Conservation (phyloP, 1,140 invertebrate genomes). For the Eumaeus atala region DNA sequence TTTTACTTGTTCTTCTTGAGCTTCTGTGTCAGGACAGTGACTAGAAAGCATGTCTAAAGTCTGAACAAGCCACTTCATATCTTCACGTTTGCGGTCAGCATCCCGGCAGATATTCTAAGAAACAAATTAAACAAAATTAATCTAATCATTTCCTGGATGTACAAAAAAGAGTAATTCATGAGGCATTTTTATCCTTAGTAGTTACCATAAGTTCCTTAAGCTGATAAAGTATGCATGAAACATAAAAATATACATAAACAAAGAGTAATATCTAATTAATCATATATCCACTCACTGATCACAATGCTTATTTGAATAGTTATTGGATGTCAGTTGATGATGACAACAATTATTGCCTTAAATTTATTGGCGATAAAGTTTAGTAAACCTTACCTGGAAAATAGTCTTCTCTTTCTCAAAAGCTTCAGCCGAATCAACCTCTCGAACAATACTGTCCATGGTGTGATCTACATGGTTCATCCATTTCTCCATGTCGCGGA, state of each 20-base stretch:
- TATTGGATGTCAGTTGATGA: too few species aligned
- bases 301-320: too few species aligned
- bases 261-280: too few species aligned
- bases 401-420: slow-evolving; percentile 91
- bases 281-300: too few species aligned
- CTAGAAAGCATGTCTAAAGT: slow-evolving; percentile 89
- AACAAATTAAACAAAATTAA: background rate
- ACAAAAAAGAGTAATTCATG: background rate
- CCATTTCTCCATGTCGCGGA: slow-evolving; percentile 90
- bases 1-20: slow-evolving; percentile 83
- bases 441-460: slow-evolving; percentile 86
- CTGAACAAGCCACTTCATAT: slow-evolving; percentile 96
- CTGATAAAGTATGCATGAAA: slow-evolving; percentile 51
- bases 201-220: slow-evolving; percentile 77
- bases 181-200: slow-evolving; percentile 24
- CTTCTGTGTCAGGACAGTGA: slow-evolving; percentile 87
- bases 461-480: slow-evolving; percentile 91
- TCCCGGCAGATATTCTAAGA: slow-evolving; percentile 88
- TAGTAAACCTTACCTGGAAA: slow-evolving; percentile 83
- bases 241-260: slow-evolving; percentile 6
- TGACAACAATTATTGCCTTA: background rate
- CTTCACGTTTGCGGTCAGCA: slow-evolving; percentile 90
- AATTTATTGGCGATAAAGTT: background rate
- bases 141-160: background rate
- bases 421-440: slow-evolving; percentile 88